A percentile compares a stretch with the other conserved stretches of the same genome.
Conservation (phyloP, 2,888 invertebrate genomes). For the Steromphala cineraria region DNA sequence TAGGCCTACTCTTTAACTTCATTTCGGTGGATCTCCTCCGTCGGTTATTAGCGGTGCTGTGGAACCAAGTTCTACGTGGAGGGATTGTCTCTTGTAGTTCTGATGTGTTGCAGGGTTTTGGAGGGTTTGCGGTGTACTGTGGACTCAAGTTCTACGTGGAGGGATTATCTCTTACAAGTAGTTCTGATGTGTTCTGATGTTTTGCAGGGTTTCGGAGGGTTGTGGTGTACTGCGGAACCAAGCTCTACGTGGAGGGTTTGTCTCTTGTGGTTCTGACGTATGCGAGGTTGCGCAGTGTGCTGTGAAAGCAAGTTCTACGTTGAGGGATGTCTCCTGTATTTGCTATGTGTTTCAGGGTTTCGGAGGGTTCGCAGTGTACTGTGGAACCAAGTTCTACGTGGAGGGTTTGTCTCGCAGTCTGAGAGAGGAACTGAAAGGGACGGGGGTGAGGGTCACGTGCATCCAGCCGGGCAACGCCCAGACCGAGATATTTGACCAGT, state of each 20-base stretch:
- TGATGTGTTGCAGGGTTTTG: constrained; percentile 64
- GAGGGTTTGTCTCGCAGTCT: constrained; percentile 75
- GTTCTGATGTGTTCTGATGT: too few species aligned
- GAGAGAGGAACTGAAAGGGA: constrained; percentile 71
- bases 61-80: too few species aligned
- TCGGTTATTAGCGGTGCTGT: too few species aligned
- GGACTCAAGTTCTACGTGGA: constrained; percentile 77
- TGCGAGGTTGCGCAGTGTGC: constrained; percentile 76
- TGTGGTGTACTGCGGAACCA: constrained; percentile 76
- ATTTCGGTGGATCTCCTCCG: too few species aligned
- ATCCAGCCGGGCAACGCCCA: constrained; percentile 76
- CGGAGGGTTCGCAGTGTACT: constrained; percentile 75
- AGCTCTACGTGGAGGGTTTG: constrained; percentile 76
- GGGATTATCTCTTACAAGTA: constrained; percentile 74
- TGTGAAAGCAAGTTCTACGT: constrained; percentile 76
- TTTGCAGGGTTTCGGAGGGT: constrained; percentile 72
- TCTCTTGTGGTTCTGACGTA: constrained; percentile 68
- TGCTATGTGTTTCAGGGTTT: constrained; percentile 71
- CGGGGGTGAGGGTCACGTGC: constrained; percentile 74
- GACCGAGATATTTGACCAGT: constrained; percentile 69
- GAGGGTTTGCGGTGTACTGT: constrained; percentile 76
- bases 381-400: constrained; percentile 76
- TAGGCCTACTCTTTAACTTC: too few species aligned
- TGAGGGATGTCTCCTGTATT: constrained; percentile 75
- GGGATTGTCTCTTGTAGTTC: too few species aligned